These are phyloP conservation scores for Micromys minutus DNA, from an alignment of 2,113 vertebrate species.

Conservation along the genomic window DNA sequence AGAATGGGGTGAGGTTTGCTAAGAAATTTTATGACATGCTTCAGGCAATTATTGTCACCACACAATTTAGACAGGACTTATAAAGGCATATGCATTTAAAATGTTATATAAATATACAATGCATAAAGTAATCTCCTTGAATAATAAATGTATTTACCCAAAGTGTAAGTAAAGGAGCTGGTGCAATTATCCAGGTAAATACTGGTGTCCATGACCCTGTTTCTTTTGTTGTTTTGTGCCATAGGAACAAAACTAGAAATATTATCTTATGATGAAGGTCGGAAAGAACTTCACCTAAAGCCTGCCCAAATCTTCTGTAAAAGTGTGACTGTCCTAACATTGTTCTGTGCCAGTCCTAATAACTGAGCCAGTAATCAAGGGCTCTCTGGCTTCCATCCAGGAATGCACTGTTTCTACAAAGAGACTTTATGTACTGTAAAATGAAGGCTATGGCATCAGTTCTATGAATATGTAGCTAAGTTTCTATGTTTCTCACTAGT, in stretches of 20 bases:
- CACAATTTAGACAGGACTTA: constrained; percentile 65
- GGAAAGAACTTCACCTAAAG: constrained; percentile 37
- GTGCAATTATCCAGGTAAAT: constrained; percentile 74
- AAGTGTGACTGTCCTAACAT: background rate
- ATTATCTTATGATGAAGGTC: background rate
- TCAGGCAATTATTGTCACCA: constrained; percentile 58
- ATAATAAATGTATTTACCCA: constrained; percentile 76
- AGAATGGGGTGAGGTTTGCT: constrained; percentile 39
- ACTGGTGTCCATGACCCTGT: constrained; percentile 43
- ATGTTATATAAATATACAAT: constrained; percentile 78
- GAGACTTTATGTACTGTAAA: background rate
- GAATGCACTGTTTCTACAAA: background rate
- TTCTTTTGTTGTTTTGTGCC: constrained; percentile 49
- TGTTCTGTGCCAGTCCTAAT: background rate
- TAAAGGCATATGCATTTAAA: constrained; percentile 69
- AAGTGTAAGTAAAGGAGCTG: constrained; percentile 66
- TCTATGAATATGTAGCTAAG: background rate
- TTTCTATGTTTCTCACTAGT: background rate
- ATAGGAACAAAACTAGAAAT: constrained; percentile 44
- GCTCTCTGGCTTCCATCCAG: background rate
- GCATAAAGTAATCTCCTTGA: constrained; percentile 68
- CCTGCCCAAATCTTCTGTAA: background rate
- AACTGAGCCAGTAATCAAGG: constrained; percentile 7
- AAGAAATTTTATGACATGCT: constrained; percentile 39
- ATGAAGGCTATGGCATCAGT: background rate